Percentiles rank a stretch among this genome's conserved stretches.
These are phyloP conservation scores for Aldrovandia affinis DNA, from an alignment of 2,797 vertebrate genomes.

Conservation along the genomic window DNA sequence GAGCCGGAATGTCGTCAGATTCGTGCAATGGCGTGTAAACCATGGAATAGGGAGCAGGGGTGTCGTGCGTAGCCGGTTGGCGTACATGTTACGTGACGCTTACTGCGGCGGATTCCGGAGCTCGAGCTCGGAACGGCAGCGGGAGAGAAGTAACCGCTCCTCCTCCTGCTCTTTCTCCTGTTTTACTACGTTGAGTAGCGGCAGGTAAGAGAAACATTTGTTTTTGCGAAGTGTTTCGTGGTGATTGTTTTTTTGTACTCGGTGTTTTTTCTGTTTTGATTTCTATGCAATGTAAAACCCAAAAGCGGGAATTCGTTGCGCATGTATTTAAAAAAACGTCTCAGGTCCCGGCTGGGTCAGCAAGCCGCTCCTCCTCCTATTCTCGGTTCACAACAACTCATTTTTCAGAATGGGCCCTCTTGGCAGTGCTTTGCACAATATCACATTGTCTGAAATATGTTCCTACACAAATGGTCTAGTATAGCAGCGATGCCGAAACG, in stretches of 20 bases:
- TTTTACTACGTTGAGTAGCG: slow-evolving; percentile 64
- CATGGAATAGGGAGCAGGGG: slow-evolving; percentile 67
- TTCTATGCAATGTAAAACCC: slow-evolving; percentile 36
- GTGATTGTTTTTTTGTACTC: neutral
- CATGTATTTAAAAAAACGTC: slow-evolving; percentile 65
- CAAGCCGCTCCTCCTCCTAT: slow-evolving; percentile 67
- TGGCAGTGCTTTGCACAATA: neutral
- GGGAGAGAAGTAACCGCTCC: slow-evolving; percentile 79
- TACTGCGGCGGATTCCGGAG: slow-evolving; percentile 76
- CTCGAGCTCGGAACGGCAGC: slow-evolving; percentile 78
- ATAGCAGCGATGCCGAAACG: neutral
- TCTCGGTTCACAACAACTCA: slow-evolving; percentile 64
- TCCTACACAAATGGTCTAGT: neutral
- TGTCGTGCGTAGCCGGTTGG: slow-evolving; percentile 54
- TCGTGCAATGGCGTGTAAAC: slow-evolving; percentile 53
- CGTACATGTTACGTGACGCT: slow-evolving; percentile 78
- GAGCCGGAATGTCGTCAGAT: slow-evolving; percentile 75
- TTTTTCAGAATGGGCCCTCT: slow-evolving; percentile 34
- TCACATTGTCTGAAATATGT: neutral
- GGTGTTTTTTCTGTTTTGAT: neutral
- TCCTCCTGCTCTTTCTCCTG: slow-evolving; percentile 55
- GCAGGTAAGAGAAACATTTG: slow-evolving; percentile 62
- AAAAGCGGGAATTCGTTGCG: slow-evolving; percentile 64
- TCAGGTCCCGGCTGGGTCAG: slow-evolving; percentile 46
- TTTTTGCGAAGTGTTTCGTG: neutral